A percentile compares a stretch with the other conserved stretches of the same genome.
Evolutionary conservation across 1,140 invertebrate genomes (phyloP).

Genomic region (Tribolium castaneum): DNA sequence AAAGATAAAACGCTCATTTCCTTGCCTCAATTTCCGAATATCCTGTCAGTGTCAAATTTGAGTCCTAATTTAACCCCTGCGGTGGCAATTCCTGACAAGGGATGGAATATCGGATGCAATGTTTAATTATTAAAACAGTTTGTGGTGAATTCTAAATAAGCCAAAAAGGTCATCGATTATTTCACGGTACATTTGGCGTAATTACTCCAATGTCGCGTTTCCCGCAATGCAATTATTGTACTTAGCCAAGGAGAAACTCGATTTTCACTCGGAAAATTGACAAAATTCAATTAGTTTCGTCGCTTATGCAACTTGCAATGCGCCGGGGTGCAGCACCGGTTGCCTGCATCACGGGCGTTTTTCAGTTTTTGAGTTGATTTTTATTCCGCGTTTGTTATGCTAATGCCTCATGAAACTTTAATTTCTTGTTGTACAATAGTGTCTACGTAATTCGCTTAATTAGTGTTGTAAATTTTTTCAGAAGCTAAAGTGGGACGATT

Average conservation of each 20-base stretch:
- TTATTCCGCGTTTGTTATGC: too few species aligned
- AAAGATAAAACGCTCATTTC: background rate
- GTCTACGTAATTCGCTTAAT: background rate
- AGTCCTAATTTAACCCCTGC: slow-evolving; percentile 13
- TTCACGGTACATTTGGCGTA: too few species aligned
- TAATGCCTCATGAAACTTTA: background rate
- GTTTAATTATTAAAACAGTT: slow-evolving; percentile 1
- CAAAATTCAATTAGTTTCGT: too few species aligned
- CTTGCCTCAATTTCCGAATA: background rate
- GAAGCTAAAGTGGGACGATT: background rate
- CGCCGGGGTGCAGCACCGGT: background rate
- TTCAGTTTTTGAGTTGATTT: too few species aligned
- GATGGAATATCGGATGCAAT: slow-evolving; percentile 1
- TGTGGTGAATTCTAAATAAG: background rate
- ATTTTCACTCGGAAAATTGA: too few species aligned
- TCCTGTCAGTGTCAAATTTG: slow-evolving; percentile 2
- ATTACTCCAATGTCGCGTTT: background rate
- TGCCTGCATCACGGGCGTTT: background rate
- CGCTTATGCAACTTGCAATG: background rate
- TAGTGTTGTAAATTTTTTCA: background rate
- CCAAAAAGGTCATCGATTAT: background rate
- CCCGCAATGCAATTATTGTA: too few species aligned
- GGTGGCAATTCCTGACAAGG: slow-evolving; percentile 4
- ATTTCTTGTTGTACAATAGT: background rate
- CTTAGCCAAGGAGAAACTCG: too few species aligned